Base-by-base conservation (phyloP, 2,888 invertebrate species). In the Corbicula japonica region DNA sequence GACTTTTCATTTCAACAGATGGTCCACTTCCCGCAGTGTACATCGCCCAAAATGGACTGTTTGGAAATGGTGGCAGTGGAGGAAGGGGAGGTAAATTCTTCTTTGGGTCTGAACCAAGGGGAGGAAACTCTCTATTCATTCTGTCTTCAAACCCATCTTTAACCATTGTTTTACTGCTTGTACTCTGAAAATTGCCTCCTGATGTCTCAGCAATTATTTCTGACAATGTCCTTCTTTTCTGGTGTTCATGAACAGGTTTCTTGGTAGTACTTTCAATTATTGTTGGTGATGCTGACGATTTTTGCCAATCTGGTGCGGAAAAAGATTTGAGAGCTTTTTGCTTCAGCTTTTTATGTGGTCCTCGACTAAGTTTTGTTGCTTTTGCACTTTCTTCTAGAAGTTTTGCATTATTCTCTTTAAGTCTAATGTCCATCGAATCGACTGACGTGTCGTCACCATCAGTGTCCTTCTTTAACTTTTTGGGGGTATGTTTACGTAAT, bases 21-120 rank as follows among this genome's bases (percentile, higher is more conserved):
- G 80, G 76, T 23, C 35, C 58, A 12, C 34, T 56, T 2, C 34
- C 41, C 2, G 75, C 44, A 15, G 73, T 30, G 34, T 80, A 78
- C 80, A 80, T 80, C 18, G 73, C 44, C 83, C 83, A 83, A 30
- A 83, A 83, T 21, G 80, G 80, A 60, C 83, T 83, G 41, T 54
- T 66, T 10, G 77, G 77, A 34, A 76, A 76, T 28, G 80, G 83
- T 26, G 83, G 78, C 23, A 83, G 34, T 6, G 75, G 75, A 28
- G 80, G 75, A 1, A 70, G 34, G 28, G 72, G 46, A 30, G 66
- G 41, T 30, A 66, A 54, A 23, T 52, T 34, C 41, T 66, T 54
- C 5, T 52, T 38, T 15, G 18, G 46, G 8, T 56, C 34, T 56
- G 44, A 62, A 38, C 34, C 38, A 28, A 21, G 44, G 5, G 62